Evolutionary conservation across 2,888 invertebrate species (phyloP), one percentile per base, ranked within the genome.

Genomic region (Apotomis betuletana): DNA sequence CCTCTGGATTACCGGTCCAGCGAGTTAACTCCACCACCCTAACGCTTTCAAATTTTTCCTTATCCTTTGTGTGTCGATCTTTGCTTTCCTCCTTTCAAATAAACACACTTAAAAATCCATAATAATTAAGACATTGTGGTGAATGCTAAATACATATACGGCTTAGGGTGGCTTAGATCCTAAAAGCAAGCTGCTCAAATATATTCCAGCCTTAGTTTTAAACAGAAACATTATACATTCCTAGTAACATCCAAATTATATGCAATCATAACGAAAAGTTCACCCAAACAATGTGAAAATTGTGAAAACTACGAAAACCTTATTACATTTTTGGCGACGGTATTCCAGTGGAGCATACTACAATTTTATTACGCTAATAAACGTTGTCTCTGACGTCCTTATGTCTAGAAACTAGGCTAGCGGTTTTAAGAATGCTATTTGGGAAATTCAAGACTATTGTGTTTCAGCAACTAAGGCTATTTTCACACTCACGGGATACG

Each of bases 281-380:
- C 4, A 57, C 36, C 10, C 52, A 52, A 64, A 52, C 36, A 44
- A 64, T 3, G 52, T 55, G 27, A 46, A 64, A 59, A 70, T 65
- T 65, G 59, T 65, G 70, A 61, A 65, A 67, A 62, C 67, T 44
- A 57, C 57, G 36, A 27, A 61, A 52, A 52, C 51, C 27, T 67
- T n/a, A 52, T 71, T 62, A 71, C 51, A 57, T 61, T 70, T 65
- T 61, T 57, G 67, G 41, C 38, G 38, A 44, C 54, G 12, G 60
- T 67, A 61, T 60, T 59, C 61, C 27, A 49, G 55, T 41, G 27
- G 38, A 58, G 60, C 54, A 38, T 67, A 62, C 49, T 71, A 61
- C 51, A 51, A 51, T 71, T 67, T 67, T 67, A 71, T 61, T 54
- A 59, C 57, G 44, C 61, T 44, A 62, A 70, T 61, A 71, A 67